phyloP scores from a whole-genome alignment of 2,888 invertebrate species.

The Gymnosoma rotundatum region DNA sequence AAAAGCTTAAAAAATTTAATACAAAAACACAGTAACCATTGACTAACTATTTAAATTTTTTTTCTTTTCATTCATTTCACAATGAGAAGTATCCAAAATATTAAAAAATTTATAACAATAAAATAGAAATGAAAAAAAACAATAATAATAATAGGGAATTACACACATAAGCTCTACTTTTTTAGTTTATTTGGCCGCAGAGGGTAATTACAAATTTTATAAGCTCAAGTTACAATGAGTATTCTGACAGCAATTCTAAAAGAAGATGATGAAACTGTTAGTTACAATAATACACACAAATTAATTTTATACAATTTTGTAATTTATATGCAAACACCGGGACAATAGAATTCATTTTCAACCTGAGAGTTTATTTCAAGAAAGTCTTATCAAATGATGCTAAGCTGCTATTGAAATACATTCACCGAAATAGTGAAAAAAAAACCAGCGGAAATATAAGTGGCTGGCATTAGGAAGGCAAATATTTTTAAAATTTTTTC shows the following conservation, averaged over 20 bases:
- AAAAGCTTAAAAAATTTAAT: too few relatives aligned
- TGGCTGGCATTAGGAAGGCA: too few relatives aligned
- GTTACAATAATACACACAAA: conserved; percentile 29
- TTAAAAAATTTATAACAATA: too few relatives aligned
- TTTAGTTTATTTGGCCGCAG: conserved; percentile 50
- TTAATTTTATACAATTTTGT: conserved; percentile 51
- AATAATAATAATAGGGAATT: conserved; percentile 21
- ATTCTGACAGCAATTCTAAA: conserved; percentile 38
- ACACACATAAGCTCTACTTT: conserved; percentile 33
- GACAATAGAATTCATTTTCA: conserved; percentile 43
- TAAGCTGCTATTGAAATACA: not conserved
- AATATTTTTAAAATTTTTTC: too few relatives aligned
- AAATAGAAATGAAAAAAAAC: not conserved
- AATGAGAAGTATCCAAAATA: not conserved
- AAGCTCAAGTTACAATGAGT: conserved; percentile 52
- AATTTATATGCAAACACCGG: conserved; percentile 59
- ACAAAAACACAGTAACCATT: too few relatives aligned
- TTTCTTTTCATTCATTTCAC: too few relatives aligned
- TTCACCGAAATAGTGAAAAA: too few relatives aligned
- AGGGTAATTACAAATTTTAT: conserved; percentile 58
- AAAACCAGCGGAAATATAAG: too few relatives aligned
- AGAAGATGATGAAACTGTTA: conserved; percentile 8
- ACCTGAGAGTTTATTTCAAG: conserved; percentile 26
- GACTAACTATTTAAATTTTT: too few relatives aligned
- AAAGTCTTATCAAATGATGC: not conserved